phyloP scores from a whole-genome alignment of 2,113 vertebrate species.

The Ameiurus melas region DNA sequence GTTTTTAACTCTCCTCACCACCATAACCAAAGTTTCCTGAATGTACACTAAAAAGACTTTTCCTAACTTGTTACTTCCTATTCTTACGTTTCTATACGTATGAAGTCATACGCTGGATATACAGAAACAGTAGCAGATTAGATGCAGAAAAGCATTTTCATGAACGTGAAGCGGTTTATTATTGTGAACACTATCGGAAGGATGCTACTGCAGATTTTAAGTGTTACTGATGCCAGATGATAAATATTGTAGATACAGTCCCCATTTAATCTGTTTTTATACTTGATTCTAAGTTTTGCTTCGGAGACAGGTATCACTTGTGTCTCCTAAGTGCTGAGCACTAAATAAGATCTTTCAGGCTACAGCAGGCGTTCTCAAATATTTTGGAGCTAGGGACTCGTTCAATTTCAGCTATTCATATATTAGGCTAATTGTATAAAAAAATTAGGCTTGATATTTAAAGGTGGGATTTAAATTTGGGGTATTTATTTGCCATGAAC shows the following conservation, averaged over 20 bases:
- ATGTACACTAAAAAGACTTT: background rate
- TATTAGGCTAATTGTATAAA: background rate
- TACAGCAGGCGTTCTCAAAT: background rate
- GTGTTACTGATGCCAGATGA: background rate
- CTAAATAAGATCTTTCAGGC: background rate
- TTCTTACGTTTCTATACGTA: background rate
- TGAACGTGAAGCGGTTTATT: conserved; percentile 9
- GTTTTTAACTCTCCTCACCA: conserved; percentile 2
- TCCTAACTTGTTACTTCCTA: background rate
- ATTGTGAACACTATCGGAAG: background rate
- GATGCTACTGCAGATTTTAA: background rate
- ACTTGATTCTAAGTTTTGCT: background rate
- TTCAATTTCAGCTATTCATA: background rate
- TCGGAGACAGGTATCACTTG: background rate
- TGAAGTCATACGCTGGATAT: background rate
- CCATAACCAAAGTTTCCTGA: conserved; percentile 4
- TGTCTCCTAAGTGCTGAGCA: no score
- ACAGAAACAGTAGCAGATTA: background rate
- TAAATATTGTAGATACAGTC: background rate
- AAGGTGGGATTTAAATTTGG: background rate
- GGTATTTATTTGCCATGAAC: background rate
- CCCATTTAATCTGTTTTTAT: background rate
- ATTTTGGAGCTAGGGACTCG: background rate
- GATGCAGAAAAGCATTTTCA: background rate
- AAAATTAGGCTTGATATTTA: background rate